phyloP scores from a whole-genome alignment of 2,888 invertebrate species.

The Elmis aenea region DNA sequence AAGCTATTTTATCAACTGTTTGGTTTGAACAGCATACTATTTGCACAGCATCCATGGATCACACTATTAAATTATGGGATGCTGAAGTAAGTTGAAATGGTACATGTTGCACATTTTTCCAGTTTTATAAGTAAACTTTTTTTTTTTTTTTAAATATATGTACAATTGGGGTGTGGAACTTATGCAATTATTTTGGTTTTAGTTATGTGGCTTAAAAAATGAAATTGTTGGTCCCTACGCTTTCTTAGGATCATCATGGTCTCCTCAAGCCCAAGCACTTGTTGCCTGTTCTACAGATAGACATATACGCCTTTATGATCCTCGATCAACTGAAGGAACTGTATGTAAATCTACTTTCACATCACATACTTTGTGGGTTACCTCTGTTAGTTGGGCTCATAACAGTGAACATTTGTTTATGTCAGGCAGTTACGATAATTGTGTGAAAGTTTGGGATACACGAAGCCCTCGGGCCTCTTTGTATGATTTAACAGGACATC shows the following conservation, averaged over 20 bases:
- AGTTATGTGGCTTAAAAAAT: constrained; percentile 71
- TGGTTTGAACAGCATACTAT: constrained; percentile 80
- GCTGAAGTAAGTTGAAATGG: constrained; percentile 54
- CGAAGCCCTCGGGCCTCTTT: constrained; percentile 88
- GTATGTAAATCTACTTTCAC: constrained; percentile 84
- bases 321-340: constrained; percentile 79
- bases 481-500: constrained; percentile 89
- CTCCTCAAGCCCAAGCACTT: constrained; percentile 66
- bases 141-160: constrained; percentile 5
- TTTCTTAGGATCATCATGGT: constrained; percentile 82
- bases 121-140: constrained; percentile 1
- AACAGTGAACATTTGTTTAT: constrained; percentile 79
- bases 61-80: constrained; percentile 93
- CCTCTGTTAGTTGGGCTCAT: constrained; percentile 83
- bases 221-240: constrained; percentile 87
- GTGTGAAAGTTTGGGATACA: constrained; percentile 93
- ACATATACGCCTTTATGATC: constrained; percentile 87
- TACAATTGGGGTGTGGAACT: not conserved
- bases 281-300: constrained; percentile 88
- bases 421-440: constrained; percentile 87
- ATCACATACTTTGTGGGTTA: constrained; percentile 89
- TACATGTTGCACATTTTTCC: constrained; percentile 7
- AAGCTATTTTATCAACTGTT: constrained; percentile 77
- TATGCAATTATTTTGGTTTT: constrained; percentile 18
- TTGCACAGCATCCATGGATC: constrained; percentile 91